Evolutionary conservation across 1,140 invertebrate species (phyloP), one percentile per base, ranked within the genome.

Genomic region (Orius insidiosus): DNA sequence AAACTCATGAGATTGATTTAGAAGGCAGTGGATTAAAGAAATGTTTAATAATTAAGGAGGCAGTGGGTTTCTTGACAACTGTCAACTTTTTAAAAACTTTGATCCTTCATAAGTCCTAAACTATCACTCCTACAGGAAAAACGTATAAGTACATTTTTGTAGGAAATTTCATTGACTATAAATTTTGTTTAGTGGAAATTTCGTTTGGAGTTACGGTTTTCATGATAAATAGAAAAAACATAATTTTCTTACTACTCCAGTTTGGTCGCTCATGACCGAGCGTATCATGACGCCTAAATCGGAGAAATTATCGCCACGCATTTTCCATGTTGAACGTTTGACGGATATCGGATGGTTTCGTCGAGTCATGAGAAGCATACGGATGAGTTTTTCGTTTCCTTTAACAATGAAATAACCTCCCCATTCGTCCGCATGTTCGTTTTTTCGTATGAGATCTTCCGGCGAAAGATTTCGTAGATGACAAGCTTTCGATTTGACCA

Each of bases 351-450:
- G 90, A 70, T 87, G 86, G 65, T 90, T 88, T 44, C 79, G 68
- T 48, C 85, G 62, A 0, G 77, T 85, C 58, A 85, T 75, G 37
- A 92, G 62, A 8, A 96, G 61, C 78, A 96, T 86, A 52, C 93
- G 71, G 3, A 93, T 69, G 1, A 95, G 58, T 58, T 80, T 78
- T 60, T 97, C 90, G 55, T 87, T 77, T 10, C 90, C 93, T 60
- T 92, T 93, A 0, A 94, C 67, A 18, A 98, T 70, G 62, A 96
- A 98, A 64, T 95, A 97, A 18, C 94, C 94, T 37, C 94, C 93
- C 78, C 87, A 92, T 64, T 97, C 92, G 55, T 85, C 78, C 54
- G 79, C 78, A 60, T 95, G 89, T 64, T 97, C 92, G 48, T 84
- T 82, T 45, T 74, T 69, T 41, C 70, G 57, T 2, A 96, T 68